Base-by-base conservation (phyloP, 2,113 vertebrate genomes). In the Callaeas wilsoni region DNA sequence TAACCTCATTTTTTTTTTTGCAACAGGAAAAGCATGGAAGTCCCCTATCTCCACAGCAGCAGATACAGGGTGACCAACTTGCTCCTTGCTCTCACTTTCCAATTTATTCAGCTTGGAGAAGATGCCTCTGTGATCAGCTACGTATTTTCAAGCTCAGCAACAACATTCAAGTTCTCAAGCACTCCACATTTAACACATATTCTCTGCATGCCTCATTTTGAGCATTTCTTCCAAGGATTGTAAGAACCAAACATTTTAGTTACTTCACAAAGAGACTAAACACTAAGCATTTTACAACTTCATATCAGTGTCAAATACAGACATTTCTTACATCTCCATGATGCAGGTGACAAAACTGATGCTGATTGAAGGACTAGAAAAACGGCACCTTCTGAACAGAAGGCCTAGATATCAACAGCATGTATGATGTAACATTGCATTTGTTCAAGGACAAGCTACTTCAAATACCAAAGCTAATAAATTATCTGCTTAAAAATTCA, bases 391-490 rank as follows among this genome's bases (percentile, higher is more conserved):
- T 42, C 10, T 27, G 52, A 88, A 50, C 0, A 5, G 90, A 49
- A 87, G 53, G 10, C 62, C 79, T 39, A 56, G 73, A 50, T 84
- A 79, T 42, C 68, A 53, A 63, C 84, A 67, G 57, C 55, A 82
- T n/a, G n/a, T n/a, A n/a, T 63, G 42, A 94, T 57, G 64, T 30
- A 93, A 93, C 30, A 37, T 4, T 79, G 64, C 50, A 67, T 42
- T 77, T 67, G 56, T 52, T 93, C 84, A 92, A 96, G 90, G 93
- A 69, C 93, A 95, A 77, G 25, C 59, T 84, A 70, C 71, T 93
- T 90, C 87, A 75, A 91, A 92, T 41, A 47, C 44, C 47, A 57
- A 78, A 81, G 52, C 23, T 63, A 86, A 88, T 64, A 50, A 89
- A 80, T 60, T 70, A 81, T 11, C 88, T 86, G 44, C 82, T 90